Evolutionary conservation across 2,888 invertebrate genomes (phyloP), one percentile per base, ranked within the genome.

Genomic region (Hololepta plana): DNA sequence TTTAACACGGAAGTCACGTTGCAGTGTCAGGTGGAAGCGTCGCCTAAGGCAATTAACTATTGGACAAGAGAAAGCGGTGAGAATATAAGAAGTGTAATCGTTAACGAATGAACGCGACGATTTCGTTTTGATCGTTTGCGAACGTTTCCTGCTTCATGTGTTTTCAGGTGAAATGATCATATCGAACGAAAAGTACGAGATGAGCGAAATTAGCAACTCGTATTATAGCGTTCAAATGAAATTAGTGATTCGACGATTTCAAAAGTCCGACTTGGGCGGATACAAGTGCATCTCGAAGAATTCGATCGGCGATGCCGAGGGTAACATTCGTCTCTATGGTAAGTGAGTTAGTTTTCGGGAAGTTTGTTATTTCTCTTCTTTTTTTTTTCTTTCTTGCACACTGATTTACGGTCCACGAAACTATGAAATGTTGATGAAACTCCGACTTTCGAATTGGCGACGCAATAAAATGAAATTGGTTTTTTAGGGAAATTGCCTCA

Each of bases 231-330:
- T 82, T 5, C 77, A 79, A 50, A 84, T 85, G 84, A 64, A 69
- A 27, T 62, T 88, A 33, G 64, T 76, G 27, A 72, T 88, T 23
- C 64, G 67, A 29, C 70, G 72, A 40, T 66, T 87, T 32, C 74
- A 75, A 46, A 66, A 70, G 35, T 67, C 66, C 31, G 82, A 84
- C 51, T 66, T 82, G 39, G 82, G 82, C 9, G 82, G 82, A 25
- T 87, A 87, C 62, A 84, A 81, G 50, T 88, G 87, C 59, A 82
- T 84, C 45, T 85, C 85, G 26, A 85, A 87, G 57, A 88, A 88
- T 57, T 84, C 84, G 34, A 82, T 88, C 44, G 88, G 87, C 1
- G 84, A 82, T 43, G 82, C 87, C 8, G 85, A 85, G 51, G 85
- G 85, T 32, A 81, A 76, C 49, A 87, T 87, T 44, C 67, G 84